Evolutionary conservation across 2,797 vertebrate species (phyloP).

Genomic region (Chiroxiphia lanceolata): DNA sequence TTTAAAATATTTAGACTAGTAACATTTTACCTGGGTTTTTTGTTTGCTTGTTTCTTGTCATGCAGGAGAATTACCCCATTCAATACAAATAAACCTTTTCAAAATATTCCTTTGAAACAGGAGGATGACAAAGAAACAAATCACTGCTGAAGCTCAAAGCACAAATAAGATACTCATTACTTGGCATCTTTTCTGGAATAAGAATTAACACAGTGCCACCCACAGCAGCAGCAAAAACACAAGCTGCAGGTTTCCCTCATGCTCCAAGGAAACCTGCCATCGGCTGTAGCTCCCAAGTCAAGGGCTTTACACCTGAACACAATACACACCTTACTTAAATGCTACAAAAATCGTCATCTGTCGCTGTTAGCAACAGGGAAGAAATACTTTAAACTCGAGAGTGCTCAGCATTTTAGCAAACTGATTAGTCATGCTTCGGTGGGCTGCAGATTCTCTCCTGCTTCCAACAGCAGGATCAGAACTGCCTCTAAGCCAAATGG

Average conservation of each 20-base stretch:
- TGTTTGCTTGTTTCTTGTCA: not conserved
- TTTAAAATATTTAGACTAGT: not conserved
- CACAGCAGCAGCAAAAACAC: not conserved
- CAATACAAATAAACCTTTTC: not conserved
- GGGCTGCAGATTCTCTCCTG: constrained; percentile 12
- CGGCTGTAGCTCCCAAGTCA: not conserved
- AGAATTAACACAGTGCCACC: not conserved
- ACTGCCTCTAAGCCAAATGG: not conserved
- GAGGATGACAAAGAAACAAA: not conserved
- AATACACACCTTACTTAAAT: not conserved
- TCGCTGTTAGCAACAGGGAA: not conserved
- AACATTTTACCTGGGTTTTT: not conserved
- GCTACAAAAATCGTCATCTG: not conserved
- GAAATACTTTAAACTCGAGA: not conserved
- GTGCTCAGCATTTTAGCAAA: not conserved
- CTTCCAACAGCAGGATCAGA: not conserved
- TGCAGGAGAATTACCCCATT: not conserved
- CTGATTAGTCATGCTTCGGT: constrained; percentile 62
- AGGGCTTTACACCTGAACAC: not conserved
- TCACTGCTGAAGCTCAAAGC: not conserved
- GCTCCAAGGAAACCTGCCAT: not conserved
- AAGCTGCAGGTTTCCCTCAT: not conserved
- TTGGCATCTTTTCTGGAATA: not conserved
- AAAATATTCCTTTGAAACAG: not conserved
- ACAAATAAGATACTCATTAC: not conserved